Conservation (phyloP, 2,888 invertebrate genomes). For the Troilus luridus region DNA sequence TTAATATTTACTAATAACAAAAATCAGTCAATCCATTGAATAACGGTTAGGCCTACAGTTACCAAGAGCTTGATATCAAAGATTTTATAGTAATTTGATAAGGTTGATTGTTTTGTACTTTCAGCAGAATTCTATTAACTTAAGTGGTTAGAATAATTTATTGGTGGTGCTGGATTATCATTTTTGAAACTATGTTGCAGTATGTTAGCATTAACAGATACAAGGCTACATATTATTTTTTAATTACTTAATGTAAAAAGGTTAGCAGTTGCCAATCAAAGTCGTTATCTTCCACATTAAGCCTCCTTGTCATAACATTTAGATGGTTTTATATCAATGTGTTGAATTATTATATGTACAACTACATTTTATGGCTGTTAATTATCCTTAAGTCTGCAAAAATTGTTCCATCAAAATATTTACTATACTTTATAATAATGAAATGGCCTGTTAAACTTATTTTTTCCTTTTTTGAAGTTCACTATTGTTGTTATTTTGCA, state of each 20-base stretch:
- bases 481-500: neutral
- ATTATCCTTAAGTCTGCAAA: neutral
- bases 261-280: neutral
- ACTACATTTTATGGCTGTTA: neutral
- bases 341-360: constrained; percentile 18
- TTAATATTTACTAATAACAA: neutral
- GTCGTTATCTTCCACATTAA: constrained; percentile 8
- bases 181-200: neutral
- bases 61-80: constrained; percentile 33
- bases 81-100: neutral
- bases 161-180: neutral
- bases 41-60: neutral
- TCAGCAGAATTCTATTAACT: neutral
- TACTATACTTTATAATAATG: neutral
- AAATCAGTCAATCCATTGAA: neutral
- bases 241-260: neutral
- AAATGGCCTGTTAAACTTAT: neutral
- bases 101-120: neutral
- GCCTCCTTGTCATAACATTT: neutral
- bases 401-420: neutral
- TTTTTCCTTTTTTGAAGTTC: neutral
- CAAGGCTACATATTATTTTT: constrained; percentile 13
- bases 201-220: neutral
- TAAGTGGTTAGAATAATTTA: neutral
- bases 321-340: constrained; percentile 19